phyloP scores from a whole-genome alignment of 2,113 vertebrate species.

The Mastomys coucha region DNA sequence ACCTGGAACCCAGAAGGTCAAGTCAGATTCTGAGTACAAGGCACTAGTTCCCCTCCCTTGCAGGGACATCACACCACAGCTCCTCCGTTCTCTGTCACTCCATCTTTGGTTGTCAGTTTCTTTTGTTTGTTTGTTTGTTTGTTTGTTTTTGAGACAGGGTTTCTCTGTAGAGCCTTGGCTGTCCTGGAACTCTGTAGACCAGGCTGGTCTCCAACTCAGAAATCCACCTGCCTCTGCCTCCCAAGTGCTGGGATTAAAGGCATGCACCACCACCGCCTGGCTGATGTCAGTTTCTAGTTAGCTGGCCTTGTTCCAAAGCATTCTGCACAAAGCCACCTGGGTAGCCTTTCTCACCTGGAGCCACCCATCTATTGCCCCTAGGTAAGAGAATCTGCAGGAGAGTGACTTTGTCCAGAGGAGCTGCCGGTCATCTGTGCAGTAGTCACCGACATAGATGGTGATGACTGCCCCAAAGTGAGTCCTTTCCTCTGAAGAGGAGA shows the following conservation, averaged over 20 bases:
- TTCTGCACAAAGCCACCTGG: not conserved
- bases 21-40: not conserved
- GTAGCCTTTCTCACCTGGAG: conserved; percentile 38
- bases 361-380: not conserved
- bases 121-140: too few species aligned
- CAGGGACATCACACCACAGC: not conserved
- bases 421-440: not conserved
- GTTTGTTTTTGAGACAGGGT: too few species aligned
- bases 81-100: not conserved
- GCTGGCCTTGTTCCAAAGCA: not conserved
- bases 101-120: not conserved
- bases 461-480: not conserved
- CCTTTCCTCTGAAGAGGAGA: not conserved
- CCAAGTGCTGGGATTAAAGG: too few species aligned
- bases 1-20: not conserved
- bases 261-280: too few species aligned
- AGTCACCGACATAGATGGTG: not conserved
- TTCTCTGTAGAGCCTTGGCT: too few species aligned
- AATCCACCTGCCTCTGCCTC: too few species aligned
- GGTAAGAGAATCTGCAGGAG: not conserved
- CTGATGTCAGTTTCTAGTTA: not conserved
- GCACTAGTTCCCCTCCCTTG: not conserved
- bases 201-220: too few species aligned
- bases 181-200: too few species aligned
- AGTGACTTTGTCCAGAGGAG: not conserved